These are phyloP conservation scores for Petaurus breviceps DNA, from an alignment of 2,113 vertebrate species.

Conservation along the genomic window DNA sequence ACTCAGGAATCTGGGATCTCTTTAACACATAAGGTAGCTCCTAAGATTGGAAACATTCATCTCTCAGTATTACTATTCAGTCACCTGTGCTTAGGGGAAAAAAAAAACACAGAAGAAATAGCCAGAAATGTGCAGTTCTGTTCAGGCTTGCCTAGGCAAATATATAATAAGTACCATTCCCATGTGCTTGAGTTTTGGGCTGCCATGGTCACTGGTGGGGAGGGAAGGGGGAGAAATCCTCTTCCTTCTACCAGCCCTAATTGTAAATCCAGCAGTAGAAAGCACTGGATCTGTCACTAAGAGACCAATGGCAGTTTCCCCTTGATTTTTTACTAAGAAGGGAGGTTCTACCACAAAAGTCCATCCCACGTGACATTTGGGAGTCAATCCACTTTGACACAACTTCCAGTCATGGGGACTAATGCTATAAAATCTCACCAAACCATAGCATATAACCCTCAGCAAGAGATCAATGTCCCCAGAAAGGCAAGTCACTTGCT, in stretches of 20 bases:
- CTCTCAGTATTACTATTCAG: background rate
- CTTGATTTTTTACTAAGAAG: background rate
- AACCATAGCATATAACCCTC: background rate
- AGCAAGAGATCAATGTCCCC: background rate
- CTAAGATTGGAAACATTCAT: background rate
- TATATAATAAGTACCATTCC: background rate
- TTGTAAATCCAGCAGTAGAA: background rate
- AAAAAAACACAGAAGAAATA: background rate
- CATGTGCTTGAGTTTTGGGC: background rate
- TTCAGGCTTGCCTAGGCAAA: background rate
- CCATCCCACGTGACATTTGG: background rate
- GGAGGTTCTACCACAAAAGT: background rate
- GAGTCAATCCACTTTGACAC: background rate
- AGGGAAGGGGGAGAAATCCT: background rate
- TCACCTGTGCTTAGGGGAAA: background rate
- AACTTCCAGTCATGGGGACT: background rate
- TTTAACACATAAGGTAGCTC: background rate
- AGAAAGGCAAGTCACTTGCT: background rate
- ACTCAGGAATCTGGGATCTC: background rate
- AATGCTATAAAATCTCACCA: background rate
- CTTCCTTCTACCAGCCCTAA: background rate
- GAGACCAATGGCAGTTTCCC: background rate
- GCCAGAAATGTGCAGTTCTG: background rate
- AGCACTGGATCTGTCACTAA: background rate
- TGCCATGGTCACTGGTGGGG: background rate